These are phyloP conservation scores for Bothrops jararaca DNA, from an alignment of 2,113 vertebrate species.

Conservation along the genomic window DNA sequence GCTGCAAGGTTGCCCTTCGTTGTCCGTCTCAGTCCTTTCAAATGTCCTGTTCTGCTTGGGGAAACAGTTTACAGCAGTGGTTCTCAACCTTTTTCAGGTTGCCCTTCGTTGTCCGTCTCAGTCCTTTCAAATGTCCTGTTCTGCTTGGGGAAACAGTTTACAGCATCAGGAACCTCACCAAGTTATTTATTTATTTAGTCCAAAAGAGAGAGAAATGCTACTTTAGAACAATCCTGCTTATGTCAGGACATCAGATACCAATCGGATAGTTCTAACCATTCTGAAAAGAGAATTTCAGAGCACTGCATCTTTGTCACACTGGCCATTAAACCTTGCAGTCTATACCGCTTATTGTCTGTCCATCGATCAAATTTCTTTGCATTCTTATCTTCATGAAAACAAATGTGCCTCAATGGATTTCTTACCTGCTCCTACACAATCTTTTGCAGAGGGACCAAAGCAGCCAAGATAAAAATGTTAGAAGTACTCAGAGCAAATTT, in stretches of 20 bases:
- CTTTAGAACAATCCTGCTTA: not conserved
- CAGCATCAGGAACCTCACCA: not conserved
- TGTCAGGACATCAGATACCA: not conserved
- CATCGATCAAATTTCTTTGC: not conserved
- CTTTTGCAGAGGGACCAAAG: not conserved
- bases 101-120: no score
- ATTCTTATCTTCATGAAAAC: not conserved
- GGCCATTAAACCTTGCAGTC: not conserved
- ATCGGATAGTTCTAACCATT: not conserved
- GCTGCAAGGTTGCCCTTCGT: not conserved
- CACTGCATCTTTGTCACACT: not conserved
- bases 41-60: not conserved
- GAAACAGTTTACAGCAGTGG: not conserved
- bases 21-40: not conserved
- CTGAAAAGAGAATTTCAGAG: not conserved
- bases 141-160: not conserved
- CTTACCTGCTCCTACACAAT: not conserved
- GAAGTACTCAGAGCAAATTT: not conserved
- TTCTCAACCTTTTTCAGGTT: no score
- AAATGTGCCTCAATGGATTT: not conserved
- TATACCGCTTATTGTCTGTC: not conserved
- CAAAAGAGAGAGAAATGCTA: not conserved
- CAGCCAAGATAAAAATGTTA: not conserved
- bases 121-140: not conserved
- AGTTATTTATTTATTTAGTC: not conserved